A percentile compares a stretch with the other conserved stretches of the same genome.
phyloP scores from a whole-genome alignment of 1,140 invertebrate species.

The Chymomyza costata region DNA sequence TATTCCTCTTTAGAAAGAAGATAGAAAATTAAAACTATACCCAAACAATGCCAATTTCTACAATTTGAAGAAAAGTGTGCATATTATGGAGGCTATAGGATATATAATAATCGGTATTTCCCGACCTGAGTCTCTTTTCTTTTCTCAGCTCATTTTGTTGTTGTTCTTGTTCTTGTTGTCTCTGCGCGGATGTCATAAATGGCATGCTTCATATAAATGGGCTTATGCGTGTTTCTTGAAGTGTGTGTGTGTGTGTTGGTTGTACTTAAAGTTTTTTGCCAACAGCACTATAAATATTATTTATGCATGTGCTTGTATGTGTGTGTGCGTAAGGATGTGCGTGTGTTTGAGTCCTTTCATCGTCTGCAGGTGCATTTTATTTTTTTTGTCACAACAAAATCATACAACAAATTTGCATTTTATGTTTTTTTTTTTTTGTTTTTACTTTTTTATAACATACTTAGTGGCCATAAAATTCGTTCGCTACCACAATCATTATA shows the following conservation, averaged over 20 bases:
- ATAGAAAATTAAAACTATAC: no score
- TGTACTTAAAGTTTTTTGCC: constrained; percentile 40
- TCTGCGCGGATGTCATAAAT: constrained; percentile 66
- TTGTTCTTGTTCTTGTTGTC: constrained; percentile 26
- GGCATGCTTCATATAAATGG: constrained; percentile 45
- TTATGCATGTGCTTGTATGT: constrained; percentile 46
- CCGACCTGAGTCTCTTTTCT: neutral
- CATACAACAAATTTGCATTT: constrained; percentile 64
- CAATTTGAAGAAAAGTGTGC: no score
- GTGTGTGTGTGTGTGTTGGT: constrained; percentile 20
- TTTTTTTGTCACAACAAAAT: constrained; percentile 50
- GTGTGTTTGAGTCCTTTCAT: no score
- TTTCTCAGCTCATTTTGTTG: constrained; percentile 4
- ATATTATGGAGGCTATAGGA: no score
- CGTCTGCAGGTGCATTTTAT: constrained; percentile 64
- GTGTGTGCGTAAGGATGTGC: no score
- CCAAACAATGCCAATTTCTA: no score
- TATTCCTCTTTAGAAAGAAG: no score
- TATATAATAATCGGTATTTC: constrained; percentile 1
- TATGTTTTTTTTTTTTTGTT: constrained; percentile 21
- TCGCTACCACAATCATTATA: no score
- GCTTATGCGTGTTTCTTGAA: constrained; percentile 16
- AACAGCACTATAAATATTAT: constrained; percentile 60
- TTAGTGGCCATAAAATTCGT: constrained; percentile 26
- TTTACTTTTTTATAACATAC: constrained; percentile 12